phyloP scores from a whole-genome alignment of 2,113 vertebrate genomes.

The Chauna torquata region DNA sequence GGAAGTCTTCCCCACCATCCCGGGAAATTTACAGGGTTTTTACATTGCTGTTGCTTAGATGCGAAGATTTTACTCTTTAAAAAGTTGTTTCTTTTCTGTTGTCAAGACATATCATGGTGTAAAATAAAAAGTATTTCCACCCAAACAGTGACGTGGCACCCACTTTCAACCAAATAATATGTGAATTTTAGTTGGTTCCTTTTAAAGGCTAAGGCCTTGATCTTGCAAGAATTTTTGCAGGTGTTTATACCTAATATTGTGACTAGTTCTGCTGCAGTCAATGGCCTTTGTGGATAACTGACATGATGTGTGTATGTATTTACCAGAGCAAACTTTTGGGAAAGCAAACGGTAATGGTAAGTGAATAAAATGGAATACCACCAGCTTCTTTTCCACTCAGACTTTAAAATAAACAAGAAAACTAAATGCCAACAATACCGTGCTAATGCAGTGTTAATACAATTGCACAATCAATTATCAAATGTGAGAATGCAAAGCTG shows the following conservation, averaged over 20 bases:
- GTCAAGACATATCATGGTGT: background rate
- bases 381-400: background rate
- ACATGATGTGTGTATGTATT: background rate
- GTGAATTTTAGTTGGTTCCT: background rate
- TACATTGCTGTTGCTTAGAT: background rate
- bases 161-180: background rate
- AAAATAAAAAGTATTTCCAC: background rate
- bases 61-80: background rate
- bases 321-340: background rate
- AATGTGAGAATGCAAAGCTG: background rate
- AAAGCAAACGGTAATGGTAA: background rate
- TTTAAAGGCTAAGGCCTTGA: background rate
- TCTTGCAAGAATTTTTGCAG: background rate
- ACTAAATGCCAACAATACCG: background rate
- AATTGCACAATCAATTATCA: background rate
- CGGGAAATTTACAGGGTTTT: background rate
- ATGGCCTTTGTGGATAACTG: background rate
- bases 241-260: background rate
- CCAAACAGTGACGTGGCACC: background rate
- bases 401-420: background rate
- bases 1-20: fast-evolving
- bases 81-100: background rate
- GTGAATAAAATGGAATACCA: background rate
- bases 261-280: background rate
- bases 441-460: background rate